phyloP scores from a whole-genome alignment of 2,113 vertebrate genomes.

The Cyprinodon tularosa region DNA sequence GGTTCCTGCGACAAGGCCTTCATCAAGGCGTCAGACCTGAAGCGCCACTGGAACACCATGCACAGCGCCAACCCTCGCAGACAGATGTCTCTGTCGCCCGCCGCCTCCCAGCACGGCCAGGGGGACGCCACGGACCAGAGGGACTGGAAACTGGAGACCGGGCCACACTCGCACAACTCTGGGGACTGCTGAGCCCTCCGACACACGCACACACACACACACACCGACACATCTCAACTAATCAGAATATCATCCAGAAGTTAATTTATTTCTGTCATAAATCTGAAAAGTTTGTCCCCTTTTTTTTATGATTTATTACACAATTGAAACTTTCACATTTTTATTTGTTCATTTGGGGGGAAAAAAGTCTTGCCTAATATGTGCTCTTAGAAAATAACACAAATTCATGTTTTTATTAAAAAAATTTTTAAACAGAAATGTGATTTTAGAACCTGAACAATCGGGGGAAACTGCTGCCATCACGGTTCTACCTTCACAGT shows the following conservation, averaged over 20 bases:
- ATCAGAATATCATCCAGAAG: not conserved
- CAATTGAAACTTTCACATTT: no score
- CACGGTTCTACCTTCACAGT: not conserved
- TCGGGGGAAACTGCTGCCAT: not conserved
- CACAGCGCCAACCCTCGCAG: constrained; percentile 93
- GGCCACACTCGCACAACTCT: constrained; percentile 75
- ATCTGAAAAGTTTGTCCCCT: not conserved
- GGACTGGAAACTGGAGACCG: constrained; percentile 85
- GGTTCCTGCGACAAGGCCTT: constrained; percentile 97
- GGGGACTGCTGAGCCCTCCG: constrained; percentile 64
- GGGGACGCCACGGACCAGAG: constrained; percentile 87
- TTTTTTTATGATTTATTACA: no score
- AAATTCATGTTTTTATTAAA: not conserved
- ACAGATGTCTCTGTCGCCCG: constrained; percentile 86
- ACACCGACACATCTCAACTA: constrained; percentile 1
- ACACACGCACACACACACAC: constrained; percentile 5
- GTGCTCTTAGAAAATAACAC: not conserved
- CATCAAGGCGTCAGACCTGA: constrained; percentile 98
- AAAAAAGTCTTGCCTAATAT: no score
- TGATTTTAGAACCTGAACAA: no score
- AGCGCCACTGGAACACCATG: constrained; percentile 99
- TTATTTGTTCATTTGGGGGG: not conserved
- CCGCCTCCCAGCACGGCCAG: constrained; percentile 89
- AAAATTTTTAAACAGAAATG: not conserved
- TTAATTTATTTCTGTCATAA: not conserved